Evolutionary conservation across 2,888 invertebrate genomes (phyloP).

Genomic region (Mongoloraphidia duomilia): DNA sequence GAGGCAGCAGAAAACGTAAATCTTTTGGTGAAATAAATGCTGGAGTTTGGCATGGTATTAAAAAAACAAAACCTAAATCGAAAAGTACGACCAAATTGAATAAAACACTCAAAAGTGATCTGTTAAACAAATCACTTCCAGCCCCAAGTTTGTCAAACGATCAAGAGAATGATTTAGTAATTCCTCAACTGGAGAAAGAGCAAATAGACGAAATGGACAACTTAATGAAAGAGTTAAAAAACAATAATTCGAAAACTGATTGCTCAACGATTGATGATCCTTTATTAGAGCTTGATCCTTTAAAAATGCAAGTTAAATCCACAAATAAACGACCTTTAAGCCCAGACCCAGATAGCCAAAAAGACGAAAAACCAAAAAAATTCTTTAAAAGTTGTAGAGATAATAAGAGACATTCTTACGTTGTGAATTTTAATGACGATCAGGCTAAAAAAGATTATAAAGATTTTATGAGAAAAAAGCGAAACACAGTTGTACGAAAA

Average conservation of each 20-base stretch:
- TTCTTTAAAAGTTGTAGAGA: slow-evolving; percentile 27
- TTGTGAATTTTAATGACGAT: too few species aligned
- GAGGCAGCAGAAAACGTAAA: slow-evolving; percentile 25
- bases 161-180: too few species aligned
- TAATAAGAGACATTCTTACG: too few species aligned
- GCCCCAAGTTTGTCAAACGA: too few species aligned
- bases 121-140: too few species aligned
- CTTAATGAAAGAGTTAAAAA: neutral
- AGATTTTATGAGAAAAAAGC: slow-evolving; percentile 6
- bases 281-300: neutral
- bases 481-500: slow-evolving; percentile 3
- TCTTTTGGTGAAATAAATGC: slow-evolving; percentile 45
- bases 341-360: slow-evolving; percentile 15
- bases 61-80: slow-evolving; percentile 38
- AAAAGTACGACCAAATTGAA: slow-evolving; percentile 10
- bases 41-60: slow-evolving; percentile 48
- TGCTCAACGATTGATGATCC: too few species aligned
- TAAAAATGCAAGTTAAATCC: neutral
- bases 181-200: too few species aligned
- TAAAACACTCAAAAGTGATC: too few species aligned
- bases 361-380: slow-evolving; percentile 19
- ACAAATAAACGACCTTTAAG: slow-evolving; percentile 8
- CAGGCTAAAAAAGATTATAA: too few species aligned
- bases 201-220: slow-evolving; percentile 3
- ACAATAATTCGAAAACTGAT: too few species aligned